These are phyloP conservation scores for Urosaurus nigricauda DNA, from an alignment of 2,797 vertebrate species.

Conservation along the genomic window DNA sequence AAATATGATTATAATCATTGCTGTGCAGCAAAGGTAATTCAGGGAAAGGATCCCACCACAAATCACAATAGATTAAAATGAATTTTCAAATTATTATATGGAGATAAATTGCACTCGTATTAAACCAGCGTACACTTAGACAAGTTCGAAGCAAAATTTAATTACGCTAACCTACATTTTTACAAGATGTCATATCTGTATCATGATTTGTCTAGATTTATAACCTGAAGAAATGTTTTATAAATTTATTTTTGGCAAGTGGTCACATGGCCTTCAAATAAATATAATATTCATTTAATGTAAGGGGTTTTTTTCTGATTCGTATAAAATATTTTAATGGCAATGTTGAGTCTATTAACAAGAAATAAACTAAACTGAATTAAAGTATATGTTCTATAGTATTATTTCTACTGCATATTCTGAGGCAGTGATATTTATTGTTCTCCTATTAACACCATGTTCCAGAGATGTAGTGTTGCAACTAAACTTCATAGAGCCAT, in stretches of 20 bases:
- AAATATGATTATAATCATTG: neutral
- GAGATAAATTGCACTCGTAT: constrained; percentile 49
- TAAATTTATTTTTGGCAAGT: constrained; percentile 54
- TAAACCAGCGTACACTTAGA: constrained; percentile 50
- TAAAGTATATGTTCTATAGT: constrained; percentile 32
- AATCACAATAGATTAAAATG: constrained; percentile 51
- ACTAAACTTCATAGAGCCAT: neutral
- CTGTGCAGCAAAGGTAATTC: neutral
- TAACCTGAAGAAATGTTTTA: constrained; percentile 45
- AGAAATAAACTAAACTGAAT: constrained; percentile 67
- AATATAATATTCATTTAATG: constrained; percentile 50
- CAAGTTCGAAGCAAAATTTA: constrained; percentile 56
- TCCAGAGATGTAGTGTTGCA: neutral
- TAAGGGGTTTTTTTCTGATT: constrained; percentile 49
- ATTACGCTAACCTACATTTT: constrained; percentile 44
- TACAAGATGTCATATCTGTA: constrained; percentile 48
- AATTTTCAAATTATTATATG: constrained; percentile 59
- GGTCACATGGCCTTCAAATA: constrained; percentile 49
- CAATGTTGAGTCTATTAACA: constrained; percentile 47
- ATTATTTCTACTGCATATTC: constrained; percentile 41
- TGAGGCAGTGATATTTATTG: constrained; percentile 33
- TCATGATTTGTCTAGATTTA: constrained; percentile 49
- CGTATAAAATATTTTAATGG: constrained; percentile 50
- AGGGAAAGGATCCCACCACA: neutral
- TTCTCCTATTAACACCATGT: constrained; percentile 46